phyloP scores from a whole-genome alignment of 37 sponge, comb jelly and placozoan genomes.

The Ianthella basta region DNA sequence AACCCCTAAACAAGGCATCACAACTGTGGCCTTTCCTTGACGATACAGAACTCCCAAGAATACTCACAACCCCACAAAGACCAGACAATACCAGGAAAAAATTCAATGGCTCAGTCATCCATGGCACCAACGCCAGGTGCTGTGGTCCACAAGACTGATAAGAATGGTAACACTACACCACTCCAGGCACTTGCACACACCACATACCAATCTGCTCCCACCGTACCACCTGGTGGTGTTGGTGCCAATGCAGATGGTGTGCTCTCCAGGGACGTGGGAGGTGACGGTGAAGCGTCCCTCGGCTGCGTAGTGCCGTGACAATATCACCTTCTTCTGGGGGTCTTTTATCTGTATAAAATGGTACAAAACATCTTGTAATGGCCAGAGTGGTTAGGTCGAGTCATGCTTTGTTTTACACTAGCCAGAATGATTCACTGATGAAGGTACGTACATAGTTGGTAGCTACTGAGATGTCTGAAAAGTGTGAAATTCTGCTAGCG shows the following conservation, averaged over 20 bases:
- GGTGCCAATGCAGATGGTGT: conserved; percentile 93
- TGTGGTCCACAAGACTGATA: too few species aligned
- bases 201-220: conserved; percentile 81
- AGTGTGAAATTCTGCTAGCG: too few species aligned
- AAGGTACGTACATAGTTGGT: too few species aligned
- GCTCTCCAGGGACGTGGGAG: conserved; percentile 94
- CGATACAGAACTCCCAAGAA: not conserved
- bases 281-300: conserved; percentile 95
- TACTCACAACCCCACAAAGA: not conserved
- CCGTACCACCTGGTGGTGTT: conserved; percentile 94
- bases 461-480: too few species aligned
- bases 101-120: too few species aligned
- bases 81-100: too few species aligned
- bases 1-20: not conserved
- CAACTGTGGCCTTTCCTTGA: not conserved
- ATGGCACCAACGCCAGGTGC: too few species aligned
- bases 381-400: too few species aligned
- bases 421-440: too few species aligned
- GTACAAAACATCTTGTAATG: too few species aligned
- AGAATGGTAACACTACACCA: not conserved
- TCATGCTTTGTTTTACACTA: too few species aligned
- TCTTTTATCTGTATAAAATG: conserved; percentile 67
- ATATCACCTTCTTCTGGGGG: conserved; percentile 77
- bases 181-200: not conserved
- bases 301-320: conserved; percentile 86